phyloP scores from a whole-genome alignment of 2,888 invertebrate species.

The Leptopilina drosophilae region DNA sequence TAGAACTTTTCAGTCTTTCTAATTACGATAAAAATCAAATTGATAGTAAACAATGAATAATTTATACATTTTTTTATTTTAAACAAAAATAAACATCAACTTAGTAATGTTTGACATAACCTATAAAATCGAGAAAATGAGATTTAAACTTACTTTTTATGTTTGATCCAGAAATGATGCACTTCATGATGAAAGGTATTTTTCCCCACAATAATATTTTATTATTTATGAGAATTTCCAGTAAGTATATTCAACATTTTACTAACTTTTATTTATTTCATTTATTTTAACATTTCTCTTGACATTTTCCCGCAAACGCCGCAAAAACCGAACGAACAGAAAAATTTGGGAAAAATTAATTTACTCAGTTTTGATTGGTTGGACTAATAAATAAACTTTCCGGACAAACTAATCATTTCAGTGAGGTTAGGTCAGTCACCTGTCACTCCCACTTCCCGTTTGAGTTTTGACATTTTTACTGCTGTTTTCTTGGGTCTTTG shows the following conservation, averaged over 20 bases:
- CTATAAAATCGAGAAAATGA: slow-evolving; percentile 41
- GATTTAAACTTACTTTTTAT: slow-evolving; percentile 82
- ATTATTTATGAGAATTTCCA: neutral
- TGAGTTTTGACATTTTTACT: slow-evolving; percentile 29
- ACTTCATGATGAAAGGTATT: slow-evolving; percentile 81
- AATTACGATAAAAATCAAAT: neutral
- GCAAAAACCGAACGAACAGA: no score
- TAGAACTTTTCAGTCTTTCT: neutral
- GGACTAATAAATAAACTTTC: no score
- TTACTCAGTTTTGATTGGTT: no score
- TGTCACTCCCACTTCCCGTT: slow-evolving; percentile 4
- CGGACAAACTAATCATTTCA: no score
- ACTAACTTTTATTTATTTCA: neutral
- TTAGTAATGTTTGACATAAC: slow-evolving; percentile 18
- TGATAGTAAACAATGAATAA: neutral
- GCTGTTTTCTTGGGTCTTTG: slow-evolving; percentile 39
- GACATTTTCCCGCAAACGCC: no score
- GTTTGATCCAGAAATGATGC: slow-evolving; percentile 86
- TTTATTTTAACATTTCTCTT: neutral
- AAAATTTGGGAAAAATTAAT: no score
- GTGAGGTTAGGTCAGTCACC: neutral
- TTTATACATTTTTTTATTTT: neutral
- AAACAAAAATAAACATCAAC: neutral
- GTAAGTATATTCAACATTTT: neutral
- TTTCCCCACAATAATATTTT: neutral